Evolutionary conservation across 2,113 vertebrate species (phyloP), one percentile per base, ranked within the genome.

Genomic region (Chitala chitala): DNA sequence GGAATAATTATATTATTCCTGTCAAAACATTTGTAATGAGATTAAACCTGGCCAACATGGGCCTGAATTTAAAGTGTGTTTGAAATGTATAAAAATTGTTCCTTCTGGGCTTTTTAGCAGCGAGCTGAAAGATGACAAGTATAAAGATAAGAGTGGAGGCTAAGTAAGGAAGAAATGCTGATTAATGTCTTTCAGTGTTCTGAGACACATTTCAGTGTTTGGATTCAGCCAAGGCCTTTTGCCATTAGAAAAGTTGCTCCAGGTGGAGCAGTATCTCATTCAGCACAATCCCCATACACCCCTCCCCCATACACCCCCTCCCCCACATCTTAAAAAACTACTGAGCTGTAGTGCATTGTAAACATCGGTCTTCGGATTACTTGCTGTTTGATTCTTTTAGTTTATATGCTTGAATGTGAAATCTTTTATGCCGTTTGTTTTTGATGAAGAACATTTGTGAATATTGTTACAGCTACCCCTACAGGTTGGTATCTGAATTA

Each of bases 1-100:
- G 38, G 29, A 68, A 68, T 48, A 75, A 75, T 75, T 38, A 75
- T 68, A 68, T 75, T 68, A 68, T 68, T 68, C 64, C 42, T 68
- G 63, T 75, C 73, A 75, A 75, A 75, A 75, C 73, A 75, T 68
- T 75, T 68, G 51, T 68, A 68, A 44, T 75, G 73, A 46, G 50
- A 75, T 75, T 68, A 75, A 68, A 65, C 63, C 33, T n/a, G 65
- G 63, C 33, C 63, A 54, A 59, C 66, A 50, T 40, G n/a, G 73
- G 63, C 33, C 36, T 15, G 50, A 75, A 36, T 24, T 75, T 51
- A 50, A 36, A 66, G 68, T 56, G 44, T 26, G 56, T 68, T 42
- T 26, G 50, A 68, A 68, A 68, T 75, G 20, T 66, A 68, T 26
- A 54, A 68, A 66, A 68, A 24, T 33, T 44, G 51, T 38, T 75